Conservation (phyloP, 2,888 invertebrate genomes). For the Kryphioiulus occultus region DNA sequence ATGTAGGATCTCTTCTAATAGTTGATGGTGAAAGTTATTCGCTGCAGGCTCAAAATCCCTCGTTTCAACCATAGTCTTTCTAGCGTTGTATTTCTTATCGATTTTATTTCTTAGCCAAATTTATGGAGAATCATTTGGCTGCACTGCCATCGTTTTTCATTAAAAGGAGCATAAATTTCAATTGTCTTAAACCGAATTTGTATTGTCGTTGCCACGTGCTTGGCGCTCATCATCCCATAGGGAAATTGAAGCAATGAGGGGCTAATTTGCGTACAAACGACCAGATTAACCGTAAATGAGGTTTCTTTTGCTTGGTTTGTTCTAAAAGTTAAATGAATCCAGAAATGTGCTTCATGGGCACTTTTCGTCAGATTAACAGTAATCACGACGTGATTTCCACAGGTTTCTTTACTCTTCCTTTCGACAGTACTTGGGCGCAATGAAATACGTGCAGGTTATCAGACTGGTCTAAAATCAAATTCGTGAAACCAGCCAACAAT, state of each 20-base stretch:
- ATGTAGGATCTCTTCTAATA: neutral
- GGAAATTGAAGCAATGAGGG: neutral
- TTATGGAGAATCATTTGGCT: neutral
- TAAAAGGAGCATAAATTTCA: neutral
- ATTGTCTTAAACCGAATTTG: too few relatives aligned
- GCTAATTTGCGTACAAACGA: neutral
- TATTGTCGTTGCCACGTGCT: too few relatives aligned
- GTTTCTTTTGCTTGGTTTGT: neutral
- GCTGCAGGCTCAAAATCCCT: too few relatives aligned
- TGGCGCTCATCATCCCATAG: too few relatives aligned
- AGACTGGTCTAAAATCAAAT: too few relatives aligned
- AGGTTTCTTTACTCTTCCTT: too few relatives aligned
- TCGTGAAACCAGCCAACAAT: too few relatives aligned
- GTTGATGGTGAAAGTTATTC: too few relatives aligned
- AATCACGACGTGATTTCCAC: too few relatives aligned
- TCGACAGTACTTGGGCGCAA: too few relatives aligned
- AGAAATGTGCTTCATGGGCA: neutral
- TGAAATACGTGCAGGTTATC: too few relatives aligned
- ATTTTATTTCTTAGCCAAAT: neutral
- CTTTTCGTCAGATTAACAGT: neutral
- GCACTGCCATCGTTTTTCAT: neutral
- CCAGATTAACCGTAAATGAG: neutral
- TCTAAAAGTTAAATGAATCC: neutral
- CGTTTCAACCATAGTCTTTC: neutral
- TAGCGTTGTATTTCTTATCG: neutral